These are phyloP conservation scores for Phoxinus phoxinus DNA, from an alignment of 2,113 vertebrate species.

Conservation along the genomic window DNA sequence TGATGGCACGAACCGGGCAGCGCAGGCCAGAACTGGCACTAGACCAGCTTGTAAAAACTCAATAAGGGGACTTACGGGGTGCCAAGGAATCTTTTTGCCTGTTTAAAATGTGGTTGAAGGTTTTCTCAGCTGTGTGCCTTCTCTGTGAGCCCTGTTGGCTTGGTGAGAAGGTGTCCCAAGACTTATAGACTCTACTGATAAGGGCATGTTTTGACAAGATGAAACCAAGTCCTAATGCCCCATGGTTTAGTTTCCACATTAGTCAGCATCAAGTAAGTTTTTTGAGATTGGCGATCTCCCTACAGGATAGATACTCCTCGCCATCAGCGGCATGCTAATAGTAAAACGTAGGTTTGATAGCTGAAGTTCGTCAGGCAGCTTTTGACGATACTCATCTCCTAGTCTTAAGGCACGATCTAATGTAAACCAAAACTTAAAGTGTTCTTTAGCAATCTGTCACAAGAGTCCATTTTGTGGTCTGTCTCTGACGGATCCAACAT, in stretches of 20 bases:
- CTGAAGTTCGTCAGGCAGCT: background rate
- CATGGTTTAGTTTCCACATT: constrained; percentile 39
- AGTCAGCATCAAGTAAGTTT: constrained; percentile 17
- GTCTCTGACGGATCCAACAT: constrained; percentile 21
- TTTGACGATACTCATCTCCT: constrained; percentile 6
- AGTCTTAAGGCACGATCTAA: constrained; percentile 25
- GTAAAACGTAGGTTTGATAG: constrained; percentile 10
- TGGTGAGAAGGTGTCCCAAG: background rate
- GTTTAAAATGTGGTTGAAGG: constrained; percentile 64
- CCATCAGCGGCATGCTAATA: background rate
- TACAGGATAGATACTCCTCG: background rate
- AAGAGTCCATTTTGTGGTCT: constrained; percentile 18
- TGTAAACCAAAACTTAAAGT: constrained; percentile 6
- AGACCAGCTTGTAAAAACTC: constrained; percentile 56
- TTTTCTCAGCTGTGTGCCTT: constrained; percentile 64
- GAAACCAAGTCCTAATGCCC: background rate
- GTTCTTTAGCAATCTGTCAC: constrained; percentile 18
- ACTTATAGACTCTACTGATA: constrained; percentile 5
- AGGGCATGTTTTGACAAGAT: constrained; percentile 43
- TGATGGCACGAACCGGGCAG: constrained; percentile 11
- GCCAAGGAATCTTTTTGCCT: constrained; percentile 46
- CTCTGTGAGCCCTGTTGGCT: constrained; percentile 34
- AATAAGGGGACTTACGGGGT: constrained; percentile 17
- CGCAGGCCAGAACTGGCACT: constrained; percentile 14
- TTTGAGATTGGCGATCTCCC: constrained; percentile 1